phyloP scores from a whole-genome alignment of 2,113 vertebrate genomes.

The Xenus cinereus region DNA sequence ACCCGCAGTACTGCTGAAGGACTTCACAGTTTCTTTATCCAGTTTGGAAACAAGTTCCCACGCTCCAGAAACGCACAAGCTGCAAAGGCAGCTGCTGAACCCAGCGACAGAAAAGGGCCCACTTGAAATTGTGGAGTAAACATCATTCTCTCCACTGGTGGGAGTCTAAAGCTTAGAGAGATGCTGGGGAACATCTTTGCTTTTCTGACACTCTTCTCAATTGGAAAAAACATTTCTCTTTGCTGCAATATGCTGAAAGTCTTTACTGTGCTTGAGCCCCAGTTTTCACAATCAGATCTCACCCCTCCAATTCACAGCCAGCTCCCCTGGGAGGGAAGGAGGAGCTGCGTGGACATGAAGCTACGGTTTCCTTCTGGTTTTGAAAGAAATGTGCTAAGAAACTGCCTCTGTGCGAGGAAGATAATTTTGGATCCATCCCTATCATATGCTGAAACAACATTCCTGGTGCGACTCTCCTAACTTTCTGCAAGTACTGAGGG shows the following conservation, averaged over 20 bases:
- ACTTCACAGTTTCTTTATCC: background rate
- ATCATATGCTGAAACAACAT: background rate
- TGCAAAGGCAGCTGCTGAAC: background rate
- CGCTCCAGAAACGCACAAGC: accelerated
- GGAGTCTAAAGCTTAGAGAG: background rate
- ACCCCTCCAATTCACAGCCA: background rate
- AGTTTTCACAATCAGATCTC: background rate
- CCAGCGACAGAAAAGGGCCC: accelerated
- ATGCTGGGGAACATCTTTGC: slow-evolving; percentile 8
- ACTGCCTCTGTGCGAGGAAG: background rate
- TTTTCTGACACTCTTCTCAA: background rate
- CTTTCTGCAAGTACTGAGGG: background rate
- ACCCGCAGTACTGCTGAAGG: background rate
- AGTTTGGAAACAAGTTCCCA: background rate
- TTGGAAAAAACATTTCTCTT: background rate
- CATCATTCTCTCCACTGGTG: background rate
- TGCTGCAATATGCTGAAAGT: background rate
- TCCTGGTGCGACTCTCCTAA: background rate
- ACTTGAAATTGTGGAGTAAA: background rate
- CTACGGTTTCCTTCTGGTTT: background rate
- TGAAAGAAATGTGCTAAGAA: background rate
- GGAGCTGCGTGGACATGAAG: background rate
- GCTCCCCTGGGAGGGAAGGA: background rate
- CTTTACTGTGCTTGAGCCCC: background rate
- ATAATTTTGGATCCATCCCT: background rate